Conservation (phyloP, 2,888 invertebrate species). For the Yponomeuta cagnagella region DNA sequence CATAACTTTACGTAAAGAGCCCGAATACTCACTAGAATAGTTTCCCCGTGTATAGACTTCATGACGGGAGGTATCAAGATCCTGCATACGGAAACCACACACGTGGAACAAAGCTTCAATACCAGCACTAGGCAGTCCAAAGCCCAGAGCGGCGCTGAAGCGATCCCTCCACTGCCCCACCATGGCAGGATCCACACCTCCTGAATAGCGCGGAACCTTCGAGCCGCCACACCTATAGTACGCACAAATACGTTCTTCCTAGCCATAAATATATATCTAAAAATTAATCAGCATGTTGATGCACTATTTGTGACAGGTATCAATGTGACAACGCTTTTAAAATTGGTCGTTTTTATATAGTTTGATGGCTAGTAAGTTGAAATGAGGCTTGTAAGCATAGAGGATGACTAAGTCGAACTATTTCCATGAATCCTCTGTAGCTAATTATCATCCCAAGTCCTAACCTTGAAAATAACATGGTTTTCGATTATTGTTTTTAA, state of each 20-base stretch:
- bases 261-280: constrained; percentile 45
- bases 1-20: neutral
- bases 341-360: neutral
- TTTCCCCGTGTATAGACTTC: constrained; percentile 64
- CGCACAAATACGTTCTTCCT: constrained; percentile 54
- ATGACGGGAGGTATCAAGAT: constrained; percentile 52
- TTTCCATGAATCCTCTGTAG: no score
- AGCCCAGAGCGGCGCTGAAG: constrained; percentile 53
- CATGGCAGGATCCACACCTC: constrained; percentile 65
- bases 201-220: constrained; percentile 56
- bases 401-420: no score
- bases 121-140: constrained; percentile 54
- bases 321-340: neutral
- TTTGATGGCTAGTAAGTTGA: neutral
- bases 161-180: constrained; percentile 58
- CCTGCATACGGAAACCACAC: constrained; percentile 42
- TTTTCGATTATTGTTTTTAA: no score
- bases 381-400: neutral
- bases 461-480: no score
- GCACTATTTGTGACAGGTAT: neutral
- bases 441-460: no score
- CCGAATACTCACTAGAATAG: constrained; percentile 45
- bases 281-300: neutral
- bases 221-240: constrained; percentile 46
- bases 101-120: constrained; percentile 54